These are phyloP conservation scores for Champsocephalus esox DNA, from an alignment of 2,797 vertebrate species.

Conservation along the genomic window DNA sequence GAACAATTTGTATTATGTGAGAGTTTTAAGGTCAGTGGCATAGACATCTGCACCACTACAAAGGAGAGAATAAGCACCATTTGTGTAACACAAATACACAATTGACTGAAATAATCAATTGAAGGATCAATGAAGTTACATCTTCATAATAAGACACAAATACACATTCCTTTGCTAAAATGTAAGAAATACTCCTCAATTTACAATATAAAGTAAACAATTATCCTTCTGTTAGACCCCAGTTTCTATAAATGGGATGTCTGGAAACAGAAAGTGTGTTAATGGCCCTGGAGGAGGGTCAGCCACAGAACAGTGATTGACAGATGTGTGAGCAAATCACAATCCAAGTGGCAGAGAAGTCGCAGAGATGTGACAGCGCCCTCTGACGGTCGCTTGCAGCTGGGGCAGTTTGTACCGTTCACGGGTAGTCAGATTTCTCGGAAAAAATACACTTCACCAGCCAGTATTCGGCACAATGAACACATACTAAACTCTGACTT, in stretches of 20 bases:
- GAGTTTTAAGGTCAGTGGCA: not conserved
- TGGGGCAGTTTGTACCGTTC: conserved; percentile 15
- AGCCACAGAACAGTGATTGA: conserved; percentile 24
- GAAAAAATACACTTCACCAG: not conserved
- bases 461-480: rapidly evolving
- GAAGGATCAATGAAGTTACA: not conserved
- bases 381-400: not conserved
- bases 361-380: not conserved
- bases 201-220: not conserved
- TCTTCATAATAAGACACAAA: no score
- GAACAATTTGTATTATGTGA: not conserved
- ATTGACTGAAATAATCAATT: not conserved
- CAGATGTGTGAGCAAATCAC: conserved; percentile 16
- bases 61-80: not conserved
- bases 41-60: not conserved
- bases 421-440: not conserved
- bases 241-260: not conserved
- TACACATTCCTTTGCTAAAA: not conserved
- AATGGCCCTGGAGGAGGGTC: conserved; percentile 25
- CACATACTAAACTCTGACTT: not conserved
- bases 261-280: conserved; percentile 41
- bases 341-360: not conserved
- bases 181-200: not conserved
- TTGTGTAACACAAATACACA: not conserved
- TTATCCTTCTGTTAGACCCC: not conserved